Evolutionary conservation across 2,797 vertebrate genomes (phyloP).

Genomic region (Emys orbicularis): DNA sequence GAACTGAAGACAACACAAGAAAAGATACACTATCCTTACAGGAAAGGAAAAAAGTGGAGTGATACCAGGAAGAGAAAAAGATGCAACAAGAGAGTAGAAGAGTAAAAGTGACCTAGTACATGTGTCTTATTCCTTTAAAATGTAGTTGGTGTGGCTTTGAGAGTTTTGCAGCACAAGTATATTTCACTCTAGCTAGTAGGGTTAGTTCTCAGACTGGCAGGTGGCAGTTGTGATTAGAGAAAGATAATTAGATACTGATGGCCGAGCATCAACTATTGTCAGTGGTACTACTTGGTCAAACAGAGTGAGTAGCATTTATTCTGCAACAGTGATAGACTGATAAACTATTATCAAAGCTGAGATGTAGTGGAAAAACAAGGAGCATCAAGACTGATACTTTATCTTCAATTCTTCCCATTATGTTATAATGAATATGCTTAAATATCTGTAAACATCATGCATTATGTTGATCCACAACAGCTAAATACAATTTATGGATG

Average conservation of each 20-base stretch:
- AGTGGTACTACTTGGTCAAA: background rate
- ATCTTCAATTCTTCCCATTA: background rate
- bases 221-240: background rate
- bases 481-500: background rate
- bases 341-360: background rate
- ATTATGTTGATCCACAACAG: background rate
- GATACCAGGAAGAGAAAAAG: background rate
- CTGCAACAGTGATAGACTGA: background rate
- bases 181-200: background rate
- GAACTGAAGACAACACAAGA: conserved; percentile 13
- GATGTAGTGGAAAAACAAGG: background rate
- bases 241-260: background rate
- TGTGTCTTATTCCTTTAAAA: background rate
- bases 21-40: conserved; percentile 3
- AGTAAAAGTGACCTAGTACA: background rate
- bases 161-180: background rate
- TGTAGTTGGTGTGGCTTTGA: background rate
- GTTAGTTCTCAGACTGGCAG: background rate
- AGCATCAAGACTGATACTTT: background rate
- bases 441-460: background rate
- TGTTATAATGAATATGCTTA: background rate
- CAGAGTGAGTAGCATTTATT: background rate
- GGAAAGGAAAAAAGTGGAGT: background rate
- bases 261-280: background rate
- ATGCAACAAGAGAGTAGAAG: background rate